phyloP scores from a whole-genome alignment of 2,113 vertebrate genomes.

The Hemicordylus capensis region DNA sequence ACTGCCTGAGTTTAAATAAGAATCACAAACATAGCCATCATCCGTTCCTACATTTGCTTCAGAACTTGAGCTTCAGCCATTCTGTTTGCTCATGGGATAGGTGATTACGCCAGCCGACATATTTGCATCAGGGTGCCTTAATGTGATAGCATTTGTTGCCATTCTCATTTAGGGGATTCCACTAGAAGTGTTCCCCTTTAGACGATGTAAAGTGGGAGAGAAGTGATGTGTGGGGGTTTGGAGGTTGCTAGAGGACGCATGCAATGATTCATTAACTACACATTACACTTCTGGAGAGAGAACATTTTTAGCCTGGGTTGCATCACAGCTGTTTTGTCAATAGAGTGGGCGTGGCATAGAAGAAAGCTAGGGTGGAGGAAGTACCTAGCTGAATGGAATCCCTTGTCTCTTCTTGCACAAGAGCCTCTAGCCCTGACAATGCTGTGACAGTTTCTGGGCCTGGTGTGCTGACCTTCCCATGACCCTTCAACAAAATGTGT shows the following conservation, averaged over 20 bases:
- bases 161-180: too few relatives aligned
- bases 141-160: too few relatives aligned
- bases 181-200: too few relatives aligned
- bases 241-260: not conserved
- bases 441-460: not conserved
- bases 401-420: not conserved
- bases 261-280: not conserved
- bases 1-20: not conserved
- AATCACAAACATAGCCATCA: not conserved
- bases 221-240: not conserved
- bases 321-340: not conserved
- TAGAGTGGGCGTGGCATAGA: not conserved
- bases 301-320: not conserved
- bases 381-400: not conserved
- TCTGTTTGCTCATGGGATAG: not conserved
- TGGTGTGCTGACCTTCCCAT: conserved; percentile 2
- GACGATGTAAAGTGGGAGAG: not conserved
- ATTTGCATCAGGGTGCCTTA: not conserved
- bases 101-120: not conserved
- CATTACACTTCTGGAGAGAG: not conserved
- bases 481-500: not conserved
- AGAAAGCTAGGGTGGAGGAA: not conserved
- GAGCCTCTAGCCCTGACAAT: not conserved
- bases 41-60: not conserved
- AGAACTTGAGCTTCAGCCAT: not conserved